Evolutionary conservation across 2,888 invertebrate genomes (phyloP).

Genomic region (Orthosia gothica): DNA sequence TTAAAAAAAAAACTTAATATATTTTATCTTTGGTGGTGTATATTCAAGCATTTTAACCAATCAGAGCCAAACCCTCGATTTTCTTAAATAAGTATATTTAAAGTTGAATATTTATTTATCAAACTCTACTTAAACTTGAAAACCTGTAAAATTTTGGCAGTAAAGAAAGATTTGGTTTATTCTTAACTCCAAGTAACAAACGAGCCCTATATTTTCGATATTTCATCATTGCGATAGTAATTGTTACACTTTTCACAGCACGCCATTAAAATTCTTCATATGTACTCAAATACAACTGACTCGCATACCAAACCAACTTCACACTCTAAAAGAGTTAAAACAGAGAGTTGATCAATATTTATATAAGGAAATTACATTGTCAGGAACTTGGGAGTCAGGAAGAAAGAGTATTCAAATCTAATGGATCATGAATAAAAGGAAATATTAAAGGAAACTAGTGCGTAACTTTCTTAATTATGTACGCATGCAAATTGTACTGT

Average conservation of each 20-base stretch:
- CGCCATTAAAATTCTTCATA: neutral
- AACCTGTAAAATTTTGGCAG: too few relatives aligned
- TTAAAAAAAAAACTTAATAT: too few relatives aligned
- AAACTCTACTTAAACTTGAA: too few relatives aligned
- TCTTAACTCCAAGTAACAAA: too few relatives aligned
- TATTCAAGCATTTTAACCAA: too few relatives aligned
- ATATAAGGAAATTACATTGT: constrained; percentile 30
- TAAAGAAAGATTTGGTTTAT: too few relatives aligned
- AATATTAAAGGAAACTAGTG: neutral
- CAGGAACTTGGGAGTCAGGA: constrained; percentile 44
- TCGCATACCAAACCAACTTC: neutral
- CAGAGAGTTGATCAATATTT: constrained; percentile 42
- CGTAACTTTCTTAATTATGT: constrained; percentile 25
- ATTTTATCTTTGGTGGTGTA: too few relatives aligned
- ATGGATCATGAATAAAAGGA: constrained; percentile 47
- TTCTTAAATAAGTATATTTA: too few relatives aligned
- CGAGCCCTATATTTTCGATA: too few relatives aligned
- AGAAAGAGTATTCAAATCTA: constrained; percentile 48
- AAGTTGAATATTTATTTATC: too few relatives aligned
- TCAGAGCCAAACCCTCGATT: too few relatives aligned
- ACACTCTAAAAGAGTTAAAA: constrained; percentile 21
- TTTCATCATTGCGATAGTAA: neutral
- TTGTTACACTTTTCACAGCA: neutral
- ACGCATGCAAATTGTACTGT: neutral
- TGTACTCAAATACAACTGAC: neutral